Evolutionary conservation across 2,797 vertebrate genomes (phyloP), one percentile per base, ranked within the genome.

Genomic region (Gambusia yucatana): DNA sequence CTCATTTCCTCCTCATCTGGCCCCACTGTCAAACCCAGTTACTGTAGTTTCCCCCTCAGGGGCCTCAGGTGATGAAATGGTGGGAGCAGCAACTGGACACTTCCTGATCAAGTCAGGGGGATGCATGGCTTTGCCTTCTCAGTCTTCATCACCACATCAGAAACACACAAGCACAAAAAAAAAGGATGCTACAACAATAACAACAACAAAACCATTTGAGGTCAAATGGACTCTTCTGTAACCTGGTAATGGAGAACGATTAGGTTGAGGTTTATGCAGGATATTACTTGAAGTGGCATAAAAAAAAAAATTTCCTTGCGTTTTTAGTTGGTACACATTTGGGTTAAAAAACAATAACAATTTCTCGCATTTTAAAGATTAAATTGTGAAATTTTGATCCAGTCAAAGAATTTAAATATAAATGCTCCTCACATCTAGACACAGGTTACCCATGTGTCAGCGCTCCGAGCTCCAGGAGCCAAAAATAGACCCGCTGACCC

Each of bases 401-500:
- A 55, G n/a, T 69, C 1, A 57, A 2, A n/a, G 72, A 72, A 57
- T 81, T 69, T 71, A 70, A 82, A 33, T 28, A 6, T 43, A 55
- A 73, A 28, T 59, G 73, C 88, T 80, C 44, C 76, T 57, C 36
- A 14, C 79, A 1, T n/a, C 82, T 1, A 25, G 86, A 89, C 84
- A 92, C 91, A 92, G 88, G 91, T 93, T 90, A 86, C 84, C 85
- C 80, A 85, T 81, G 84, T 83, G 82, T 76, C 73, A 90, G 85
- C 77, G 87, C 90, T 91, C 80, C 87, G 79, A 89, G 86, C 78
- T 4, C 61, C 30, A 9, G 22, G 84, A 82, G 88, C 88, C 88
- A 93, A 92, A 95, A 94, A 94, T 94, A 95, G 92, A 87, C 90
- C 52, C 65, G 83, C 76, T 88, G 91, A 92, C 84, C 91, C 89